Evolutionary conservation across 1,140 invertebrate species (phyloP), one percentile per base, ranked within the genome.

Genomic region (Microplitis mediator): DNA sequence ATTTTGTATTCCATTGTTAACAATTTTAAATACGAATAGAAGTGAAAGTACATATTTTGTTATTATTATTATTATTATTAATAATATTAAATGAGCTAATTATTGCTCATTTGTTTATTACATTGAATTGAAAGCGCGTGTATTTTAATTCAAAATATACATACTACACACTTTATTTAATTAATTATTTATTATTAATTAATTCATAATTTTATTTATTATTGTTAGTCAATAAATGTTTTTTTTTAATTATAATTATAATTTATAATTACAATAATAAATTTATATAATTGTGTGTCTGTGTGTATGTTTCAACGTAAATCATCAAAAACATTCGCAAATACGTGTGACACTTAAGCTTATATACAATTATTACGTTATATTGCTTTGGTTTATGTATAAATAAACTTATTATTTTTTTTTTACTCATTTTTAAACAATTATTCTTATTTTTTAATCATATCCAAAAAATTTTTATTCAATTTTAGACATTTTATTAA

Each of bases 351-450:
- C 56, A 34, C 14, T 31, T 71, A 71, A 51, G 52, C 39, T 74
- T 74, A 71, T 68, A 9, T 74, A 68, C 73, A 72, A 72, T 72
- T 73, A 64, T 73, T 75, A 79, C 76, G 77, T 79, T 79, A 74
- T 82, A 82, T 82, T 82, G 78, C 80, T 82, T 80, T 82, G 78
- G 79, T 80, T 75, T 79, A 77, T 74, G 76, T 23, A 56, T 56
- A 45, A 64, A 45, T 64, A 39, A 64, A 64, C 62, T 13, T 36
- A 56, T 3, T 56, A 11, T 56, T 14, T 56, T 56, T 23, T 14
- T 56, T 23, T 14, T 56, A 56, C n/a, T 56, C 9, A 11, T 23
- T 56, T 23, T 9, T 51, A 51, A n/a, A 9, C 5, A 56, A 56
- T 56, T 56, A 56, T 5, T 56, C n/a, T 56, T 23, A 13, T 14